phyloP scores from a whole-genome alignment of 2,113 vertebrate species.

The Fregetta grallaria region DNA sequence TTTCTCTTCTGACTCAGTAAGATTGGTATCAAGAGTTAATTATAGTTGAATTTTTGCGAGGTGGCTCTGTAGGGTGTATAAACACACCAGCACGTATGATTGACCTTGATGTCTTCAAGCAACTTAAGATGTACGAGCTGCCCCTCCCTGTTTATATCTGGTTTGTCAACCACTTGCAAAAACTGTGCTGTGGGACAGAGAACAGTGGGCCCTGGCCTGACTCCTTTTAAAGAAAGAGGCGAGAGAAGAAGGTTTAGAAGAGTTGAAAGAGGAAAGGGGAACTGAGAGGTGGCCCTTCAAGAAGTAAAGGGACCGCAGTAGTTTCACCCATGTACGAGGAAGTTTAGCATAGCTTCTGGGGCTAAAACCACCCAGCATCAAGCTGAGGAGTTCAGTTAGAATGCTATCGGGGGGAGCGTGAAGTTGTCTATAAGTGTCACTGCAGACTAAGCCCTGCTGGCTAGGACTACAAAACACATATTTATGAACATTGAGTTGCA shows the following conservation, averaged over 20 bases:
- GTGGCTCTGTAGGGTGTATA: not conserved
- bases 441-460: not conserved
- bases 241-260: not conserved
- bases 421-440: not conserved
- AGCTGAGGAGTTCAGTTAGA: not conserved
- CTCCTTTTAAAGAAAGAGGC: not conserved
- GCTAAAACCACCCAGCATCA: not conserved
- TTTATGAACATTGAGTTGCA: not conserved
- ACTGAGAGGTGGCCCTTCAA: not conserved
- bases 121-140: not conserved
- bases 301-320: not conserved
- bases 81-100: fast-evolving
- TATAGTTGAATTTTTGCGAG: not conserved
- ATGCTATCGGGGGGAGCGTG: fast-evolving
- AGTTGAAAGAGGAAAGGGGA: not conserved
- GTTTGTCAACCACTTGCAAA: not conserved
- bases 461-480: not conserved
- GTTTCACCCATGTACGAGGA: not conserved
- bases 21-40: not conserved
- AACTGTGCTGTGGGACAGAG: not conserved
- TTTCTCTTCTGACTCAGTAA: fast-evolving
- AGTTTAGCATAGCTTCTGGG: fast-evolving
- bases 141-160: not conserved
- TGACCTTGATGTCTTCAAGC: not conserved
- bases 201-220: not conserved